Evolutionary conservation across 2,888 invertebrate genomes (phyloP).

Genomic region (Drosophila acutilabella): DNA sequence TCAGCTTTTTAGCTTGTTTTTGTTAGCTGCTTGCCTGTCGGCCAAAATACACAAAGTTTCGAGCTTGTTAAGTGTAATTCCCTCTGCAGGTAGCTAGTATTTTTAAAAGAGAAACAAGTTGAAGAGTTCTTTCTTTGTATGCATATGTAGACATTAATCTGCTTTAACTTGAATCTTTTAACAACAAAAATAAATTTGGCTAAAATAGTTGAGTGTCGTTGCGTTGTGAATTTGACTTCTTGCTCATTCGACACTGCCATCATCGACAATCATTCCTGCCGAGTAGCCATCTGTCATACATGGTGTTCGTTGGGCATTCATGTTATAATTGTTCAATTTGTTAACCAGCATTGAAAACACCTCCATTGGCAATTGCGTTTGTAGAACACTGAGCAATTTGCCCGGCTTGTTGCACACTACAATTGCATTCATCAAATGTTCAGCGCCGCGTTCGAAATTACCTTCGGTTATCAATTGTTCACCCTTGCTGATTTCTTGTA

Average conservation of each 20-base stretch:
- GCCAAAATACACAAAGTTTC: not conserved
- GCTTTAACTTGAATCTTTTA: conserved; percentile 21
- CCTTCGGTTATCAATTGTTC: conserved; percentile 94
- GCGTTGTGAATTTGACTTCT: not conserved
- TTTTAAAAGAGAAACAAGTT: not conserved
- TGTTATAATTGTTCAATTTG: conserved; percentile 85
- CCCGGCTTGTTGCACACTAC: conserved; percentile 94
- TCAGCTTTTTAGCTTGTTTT: not conserved
- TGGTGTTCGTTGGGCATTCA: conserved; percentile 29
- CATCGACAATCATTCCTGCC: conserved; percentile 28
- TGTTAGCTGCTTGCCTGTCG: not conserved
- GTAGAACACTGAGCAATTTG: conserved; percentile 86
- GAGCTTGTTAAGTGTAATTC: not conserved
- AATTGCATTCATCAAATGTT: conserved; percentile 98
- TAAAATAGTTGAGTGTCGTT: not conserved
- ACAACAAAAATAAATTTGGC: conserved; percentile 33
- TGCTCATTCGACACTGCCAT: conserved; percentile 43
- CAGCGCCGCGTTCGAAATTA: conserved; percentile 94
- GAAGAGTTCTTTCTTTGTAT: not conserved
- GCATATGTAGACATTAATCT: not conserved
- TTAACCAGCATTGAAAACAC: conserved; percentile 94
- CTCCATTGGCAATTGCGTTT: conserved; percentile 97
- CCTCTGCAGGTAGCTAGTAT: too few species aligned
- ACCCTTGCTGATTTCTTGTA: conserved; percentile 93
- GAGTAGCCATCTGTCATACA: not conserved